Evolutionary conservation across 2,888 invertebrate genomes (phyloP), one percentile per base, ranked within the genome.

Genomic region (Notocelia uddmanniana): DNA sequence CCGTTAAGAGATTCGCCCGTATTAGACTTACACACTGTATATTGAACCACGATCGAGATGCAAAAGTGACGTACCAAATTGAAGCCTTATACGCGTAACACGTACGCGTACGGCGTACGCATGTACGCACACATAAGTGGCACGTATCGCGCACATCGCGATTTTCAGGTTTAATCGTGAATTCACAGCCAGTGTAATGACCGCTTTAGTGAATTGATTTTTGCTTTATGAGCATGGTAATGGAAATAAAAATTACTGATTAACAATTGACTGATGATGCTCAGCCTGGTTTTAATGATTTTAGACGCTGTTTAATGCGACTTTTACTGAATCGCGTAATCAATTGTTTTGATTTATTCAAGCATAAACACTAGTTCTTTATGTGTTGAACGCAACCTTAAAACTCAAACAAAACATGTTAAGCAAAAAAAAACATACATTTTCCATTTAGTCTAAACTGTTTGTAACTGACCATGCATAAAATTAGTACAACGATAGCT

Each of bases 161-260:
- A 68, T 52, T 59, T 68, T 60, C 68, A 26, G 26, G 54, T 54
- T 60, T 19, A 68, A 68, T 60, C 60, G 60, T 54, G n/a, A 26
- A 37, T 18, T 19, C 19, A 59, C 68, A 68, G 68, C 52, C 60
- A 41, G 68, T 68, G 37, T 54, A 50, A 54, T 54, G 37, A 19
- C 41, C 52, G 54, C 60, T 68, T 68, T 54, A 18, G 23, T 54
- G 60, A 68, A 68, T 60, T 19, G 19, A 54, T 31, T 60, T 68
- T 45, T 60, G 60, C 26, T 54, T 68, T 60, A 41, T 68, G 52
- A 41, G 23, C 18, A 31, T 11, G 50, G 23, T 26, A 60, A 68
- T 60, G 37, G 41, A 58, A 48, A 57, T 64, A 50, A 59, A 55
- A 15, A 67, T 57, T 58, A 68, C 26, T 41, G 26, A 52, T 37